Evolutionary conservation across 2,113 vertebrate species (phyloP).

Genomic region (Dicaeum eximium): DNA sequence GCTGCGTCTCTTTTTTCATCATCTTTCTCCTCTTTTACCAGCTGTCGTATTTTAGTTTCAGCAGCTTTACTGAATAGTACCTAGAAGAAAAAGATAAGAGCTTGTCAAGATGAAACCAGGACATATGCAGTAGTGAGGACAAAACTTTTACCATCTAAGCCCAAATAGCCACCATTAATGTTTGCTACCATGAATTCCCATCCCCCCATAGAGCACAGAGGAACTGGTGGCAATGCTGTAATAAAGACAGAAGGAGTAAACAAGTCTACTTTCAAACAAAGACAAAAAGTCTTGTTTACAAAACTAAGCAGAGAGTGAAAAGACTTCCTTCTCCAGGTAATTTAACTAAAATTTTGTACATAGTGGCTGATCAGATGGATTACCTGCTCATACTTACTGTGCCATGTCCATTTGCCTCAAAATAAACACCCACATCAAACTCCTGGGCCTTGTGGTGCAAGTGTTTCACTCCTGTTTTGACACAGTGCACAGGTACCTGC

Average conservation of each 20-base stretch:
- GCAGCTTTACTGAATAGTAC: constrained; percentile 88
- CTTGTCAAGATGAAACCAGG: not conserved
- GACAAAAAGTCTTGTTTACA: not conserved
- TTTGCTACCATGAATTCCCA: not conserved
- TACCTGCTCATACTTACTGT: constrained; percentile 80
- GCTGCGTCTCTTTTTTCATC: constrained; percentile 79
- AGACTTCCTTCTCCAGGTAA: not conserved
- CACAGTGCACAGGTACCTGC: constrained; percentile 89
- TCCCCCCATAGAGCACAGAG: not conserved
- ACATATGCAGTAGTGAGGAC: not conserved
- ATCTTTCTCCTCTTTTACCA: constrained; percentile 70
- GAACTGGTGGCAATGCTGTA: not conserved
- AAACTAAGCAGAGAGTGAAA: not conserved
- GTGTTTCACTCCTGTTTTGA: constrained; percentile 96
- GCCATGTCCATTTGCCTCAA: constrained; percentile 96
- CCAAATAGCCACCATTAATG: not conserved
- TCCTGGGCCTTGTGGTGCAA: constrained; percentile 91
- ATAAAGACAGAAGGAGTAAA: not conserved
- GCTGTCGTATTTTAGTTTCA: constrained; percentile 81
- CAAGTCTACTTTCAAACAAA: not conserved
- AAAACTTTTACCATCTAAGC: not conserved
- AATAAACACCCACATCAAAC: constrained; percentile 93
- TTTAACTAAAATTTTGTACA: not conserved
- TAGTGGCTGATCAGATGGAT: accelerated
- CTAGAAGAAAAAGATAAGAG: constrained; percentile 62